Evolutionary conservation across 35 echinoderm and acorn worm species (phyloP).

Genomic region (Antedon bifida): DNA sequence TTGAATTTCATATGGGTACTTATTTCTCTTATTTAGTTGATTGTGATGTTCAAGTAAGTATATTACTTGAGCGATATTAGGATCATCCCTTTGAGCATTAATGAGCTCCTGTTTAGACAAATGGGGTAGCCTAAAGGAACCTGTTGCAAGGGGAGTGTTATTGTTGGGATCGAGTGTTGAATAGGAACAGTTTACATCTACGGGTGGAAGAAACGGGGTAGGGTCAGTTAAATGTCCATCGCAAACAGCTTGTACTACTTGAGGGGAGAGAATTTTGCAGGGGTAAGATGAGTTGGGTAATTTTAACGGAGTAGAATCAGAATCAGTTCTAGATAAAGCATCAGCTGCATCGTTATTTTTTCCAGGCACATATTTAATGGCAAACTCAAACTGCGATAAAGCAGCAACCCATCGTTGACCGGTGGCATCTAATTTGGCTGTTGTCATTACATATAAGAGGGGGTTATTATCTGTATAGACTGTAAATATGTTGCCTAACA

Average conservation of each 20-base stretch:
- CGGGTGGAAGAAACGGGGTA: neutral
- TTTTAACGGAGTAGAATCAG: neutral
- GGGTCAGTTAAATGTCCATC: neutral
- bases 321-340: neutral
- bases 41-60: neutral
- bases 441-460: slow-evolving; percentile 26
- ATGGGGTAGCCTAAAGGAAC: neutral
- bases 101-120: neutral
- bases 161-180: neutral
- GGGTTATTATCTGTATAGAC: slow-evolving; percentile 41
- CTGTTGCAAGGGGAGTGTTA: too few relatives aligned
- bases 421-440: slow-evolving; percentile 35
- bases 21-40: neutral
- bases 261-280: neutral
- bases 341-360: slow-evolving; percentile 27
- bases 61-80: neutral
- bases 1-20: neutral
- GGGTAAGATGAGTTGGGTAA: neutral
- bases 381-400: slow-evolving; percentile 25
- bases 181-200: neutral
- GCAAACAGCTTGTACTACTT: neutral
- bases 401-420: slow-evolving; percentile 37
- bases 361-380: slow-evolving; percentile 32
- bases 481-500: slow-evolving; percentile 28
- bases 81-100: neutral